Conservation (phyloP, 2,113 vertebrate species). For the Gnathonemus echidnorhynchus region DNA sequence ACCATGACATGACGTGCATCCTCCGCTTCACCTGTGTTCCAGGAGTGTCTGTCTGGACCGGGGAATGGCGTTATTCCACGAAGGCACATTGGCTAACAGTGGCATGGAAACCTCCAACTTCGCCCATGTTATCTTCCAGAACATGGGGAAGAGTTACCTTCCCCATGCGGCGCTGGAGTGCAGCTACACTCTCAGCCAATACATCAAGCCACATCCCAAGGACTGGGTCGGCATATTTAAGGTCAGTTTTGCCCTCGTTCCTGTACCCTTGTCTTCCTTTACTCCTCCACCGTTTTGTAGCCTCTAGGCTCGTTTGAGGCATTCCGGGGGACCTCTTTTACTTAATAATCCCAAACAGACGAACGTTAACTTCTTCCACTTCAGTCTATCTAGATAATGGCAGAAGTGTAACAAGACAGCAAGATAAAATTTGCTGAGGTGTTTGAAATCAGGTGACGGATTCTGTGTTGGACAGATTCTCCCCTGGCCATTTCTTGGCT, state of each 20-base stretch:
- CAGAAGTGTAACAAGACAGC: background rate
- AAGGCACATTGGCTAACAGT: conserved; percentile 60
- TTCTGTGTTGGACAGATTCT: background rate
- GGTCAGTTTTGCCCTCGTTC: conserved; percentile 56
- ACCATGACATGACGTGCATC: background rate
- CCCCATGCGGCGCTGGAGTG: conserved; percentile 89
- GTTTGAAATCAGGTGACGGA: background rate
- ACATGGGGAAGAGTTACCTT: conserved; percentile 93
- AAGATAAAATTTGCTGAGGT: background rate
- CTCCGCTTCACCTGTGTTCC: background rate
- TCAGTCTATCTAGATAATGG: background rate
- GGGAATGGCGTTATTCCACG: conserved; percentile 77
- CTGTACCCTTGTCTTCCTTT: background rate
- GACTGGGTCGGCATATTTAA: conserved; percentile 99
- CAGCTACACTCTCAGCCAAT: conserved; percentile 88
- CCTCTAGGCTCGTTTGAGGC: background rate
- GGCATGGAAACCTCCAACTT: conserved; percentile 91
- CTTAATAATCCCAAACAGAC: background rate
- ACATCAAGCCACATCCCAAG: conserved; percentile 87
- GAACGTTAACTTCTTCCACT: too few relatives aligned
- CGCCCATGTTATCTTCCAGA: conserved; percentile 98
- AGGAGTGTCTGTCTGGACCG: conserved; percentile 39
- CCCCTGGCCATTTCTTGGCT: background rate
- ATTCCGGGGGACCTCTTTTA: background rate
- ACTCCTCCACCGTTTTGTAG: background rate